Conservation (phyloP, 2,797 vertebrate genomes). For the Pipistrellus pygmaeus region DNA sequence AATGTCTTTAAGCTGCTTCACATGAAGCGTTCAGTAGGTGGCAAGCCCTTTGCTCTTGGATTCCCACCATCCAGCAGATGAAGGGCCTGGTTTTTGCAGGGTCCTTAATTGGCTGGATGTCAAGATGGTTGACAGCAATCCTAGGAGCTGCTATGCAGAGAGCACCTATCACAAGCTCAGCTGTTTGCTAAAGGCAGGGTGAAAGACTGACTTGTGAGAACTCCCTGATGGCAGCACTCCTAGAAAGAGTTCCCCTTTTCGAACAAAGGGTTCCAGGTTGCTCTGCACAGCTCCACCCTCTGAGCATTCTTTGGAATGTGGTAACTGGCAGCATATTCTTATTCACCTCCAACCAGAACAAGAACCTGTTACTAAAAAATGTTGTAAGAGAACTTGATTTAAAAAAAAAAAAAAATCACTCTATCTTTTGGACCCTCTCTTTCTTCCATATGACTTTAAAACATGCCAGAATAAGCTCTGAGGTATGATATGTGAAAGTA, state of each 20-base stretch:
- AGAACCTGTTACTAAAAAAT: constrained; percentile 39
- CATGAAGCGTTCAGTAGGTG: neutral
- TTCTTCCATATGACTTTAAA: constrained; percentile 68
- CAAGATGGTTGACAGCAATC: neutral
- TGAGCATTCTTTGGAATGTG: neutral
- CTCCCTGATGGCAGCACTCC: neutral
- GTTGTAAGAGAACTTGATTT: constrained; percentile 59
- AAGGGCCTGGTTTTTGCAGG: neutral
- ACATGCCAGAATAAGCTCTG: constrained; percentile 55
- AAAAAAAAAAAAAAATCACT: neutral
- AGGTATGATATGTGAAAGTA: constrained; percentile 63
- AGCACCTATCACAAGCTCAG: neutral
- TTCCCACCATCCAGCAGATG: neutral
- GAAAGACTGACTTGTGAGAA: neutral
- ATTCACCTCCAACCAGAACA: neutral
- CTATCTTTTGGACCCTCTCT: constrained; percentile 42
- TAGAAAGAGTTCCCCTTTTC: neutral
- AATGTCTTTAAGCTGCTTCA: neutral
- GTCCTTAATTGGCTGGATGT: neutral
- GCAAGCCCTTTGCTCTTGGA: neutral
- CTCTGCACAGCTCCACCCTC: neutral
- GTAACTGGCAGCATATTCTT: neutral
- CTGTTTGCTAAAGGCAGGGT: neutral
- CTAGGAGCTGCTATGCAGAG: no score
- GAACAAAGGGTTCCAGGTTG: neutral